These are phyloP conservation scores for Syngnathus typhle DNA, from an alignment of 2,113 vertebrate species.

Conservation along the genomic window DNA sequence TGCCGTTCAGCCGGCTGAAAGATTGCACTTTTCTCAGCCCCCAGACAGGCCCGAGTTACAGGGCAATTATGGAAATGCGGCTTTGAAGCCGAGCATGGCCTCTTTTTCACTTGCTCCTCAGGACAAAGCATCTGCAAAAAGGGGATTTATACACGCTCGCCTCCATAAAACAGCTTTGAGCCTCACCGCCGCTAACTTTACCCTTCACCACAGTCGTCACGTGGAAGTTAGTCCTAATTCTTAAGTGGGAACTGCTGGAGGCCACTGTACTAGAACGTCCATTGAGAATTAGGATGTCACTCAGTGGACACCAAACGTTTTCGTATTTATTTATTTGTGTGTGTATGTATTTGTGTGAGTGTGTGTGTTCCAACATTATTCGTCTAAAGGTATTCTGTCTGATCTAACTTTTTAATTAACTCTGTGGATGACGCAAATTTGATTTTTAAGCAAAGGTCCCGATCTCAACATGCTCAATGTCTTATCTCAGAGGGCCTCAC, in stretches of 20 bases:
- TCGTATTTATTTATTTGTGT: background rate
- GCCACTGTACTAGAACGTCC: background rate
- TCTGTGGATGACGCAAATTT: background rate
- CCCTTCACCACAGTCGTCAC: background rate
- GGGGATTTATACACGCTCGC: slow-evolving; percentile 37
- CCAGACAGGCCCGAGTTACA: slow-evolving; percentile 84
- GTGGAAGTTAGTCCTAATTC: slow-evolving; percentile 5
- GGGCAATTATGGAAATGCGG: slow-evolving; percentile 97
- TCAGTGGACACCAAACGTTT: too few relatives aligned
- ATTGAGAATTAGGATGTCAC: background rate
- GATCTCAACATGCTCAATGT: slow-evolving; percentile 51
- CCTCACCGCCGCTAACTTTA: slow-evolving; percentile 40
- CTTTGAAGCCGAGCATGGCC: slow-evolving; percentile 83
- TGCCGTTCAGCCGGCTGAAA: slow-evolving; percentile 89
- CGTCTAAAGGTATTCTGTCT: background rate
- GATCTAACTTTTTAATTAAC: background rate
- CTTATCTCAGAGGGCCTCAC: slow-evolving; percentile 29
- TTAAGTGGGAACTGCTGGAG: slow-evolving; percentile 9
- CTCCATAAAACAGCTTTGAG: slow-evolving; percentile 54
- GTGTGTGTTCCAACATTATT: background rate
- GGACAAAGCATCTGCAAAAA: slow-evolving; percentile 70
- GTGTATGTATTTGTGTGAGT: too few relatives aligned
- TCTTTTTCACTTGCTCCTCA: slow-evolving; percentile 75
- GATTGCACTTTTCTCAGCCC: slow-evolving; percentile 85
- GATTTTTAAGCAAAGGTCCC: background rate